phyloP scores from a whole-genome alignment of 2,888 invertebrate species.

The Eupithecia abbreviata region DNA sequence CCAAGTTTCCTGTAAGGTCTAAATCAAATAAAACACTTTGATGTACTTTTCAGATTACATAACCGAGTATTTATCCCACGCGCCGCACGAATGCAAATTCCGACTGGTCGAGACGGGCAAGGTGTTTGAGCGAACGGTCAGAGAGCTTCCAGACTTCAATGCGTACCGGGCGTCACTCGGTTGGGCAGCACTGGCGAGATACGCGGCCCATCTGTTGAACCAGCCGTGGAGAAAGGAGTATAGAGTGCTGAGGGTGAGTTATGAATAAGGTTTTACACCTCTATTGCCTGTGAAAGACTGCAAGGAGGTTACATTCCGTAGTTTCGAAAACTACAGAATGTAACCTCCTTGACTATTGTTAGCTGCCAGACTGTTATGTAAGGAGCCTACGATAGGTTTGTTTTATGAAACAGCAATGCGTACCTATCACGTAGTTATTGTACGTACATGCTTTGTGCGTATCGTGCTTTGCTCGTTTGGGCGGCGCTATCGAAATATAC shows the following conservation, averaged over 20 bases:
- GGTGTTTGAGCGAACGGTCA: constrained; percentile 89
- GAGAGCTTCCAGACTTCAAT: constrained; percentile 88
- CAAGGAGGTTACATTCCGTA: background rate
- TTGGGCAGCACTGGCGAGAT: constrained; percentile 92
- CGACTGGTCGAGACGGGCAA: constrained; percentile 89
- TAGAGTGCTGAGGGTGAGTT: constrained; percentile 88
- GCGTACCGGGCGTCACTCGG: constrained; percentile 92
- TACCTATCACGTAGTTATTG: background rate
- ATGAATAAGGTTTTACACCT: background rate
- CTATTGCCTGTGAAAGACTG: background rate
- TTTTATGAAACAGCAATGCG: background rate
- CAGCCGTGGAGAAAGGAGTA: constrained; percentile 97
- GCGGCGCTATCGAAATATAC: too few relatives aligned
- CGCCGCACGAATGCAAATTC: constrained; percentile 92
- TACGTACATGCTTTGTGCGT: background rate
- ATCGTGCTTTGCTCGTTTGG: background rate
- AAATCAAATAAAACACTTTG: too few relatives aligned
- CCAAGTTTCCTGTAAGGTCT: too few relatives aligned
- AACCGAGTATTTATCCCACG: constrained; percentile 89
- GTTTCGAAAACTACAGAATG: too few relatives aligned
- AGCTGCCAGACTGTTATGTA: too few relatives aligned
- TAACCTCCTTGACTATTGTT: too few relatives aligned
- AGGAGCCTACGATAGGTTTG: background rate
- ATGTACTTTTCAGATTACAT: constrained; percentile 85
- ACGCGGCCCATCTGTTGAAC: constrained; percentile 92